Evolutionary conservation across 2,113 vertebrate genomes (phyloP), one percentile per base, ranked within the genome.

Genomic region (Aegypius monachus): DNA sequence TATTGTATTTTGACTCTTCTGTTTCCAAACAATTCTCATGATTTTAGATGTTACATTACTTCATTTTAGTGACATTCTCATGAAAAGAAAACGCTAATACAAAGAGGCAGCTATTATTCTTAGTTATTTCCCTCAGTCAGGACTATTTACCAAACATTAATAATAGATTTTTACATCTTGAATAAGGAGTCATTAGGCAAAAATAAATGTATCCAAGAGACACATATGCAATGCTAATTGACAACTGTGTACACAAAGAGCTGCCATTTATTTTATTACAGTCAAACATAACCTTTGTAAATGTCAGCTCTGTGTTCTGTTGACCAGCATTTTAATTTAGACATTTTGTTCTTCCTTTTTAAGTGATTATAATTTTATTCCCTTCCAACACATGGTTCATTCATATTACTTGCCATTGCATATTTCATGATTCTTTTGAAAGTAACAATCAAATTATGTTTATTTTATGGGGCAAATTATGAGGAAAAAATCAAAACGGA

Each of bases 251-350:
- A 97, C 81, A 97, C 95, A 97, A 81, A 95, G 79, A 95, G 61
- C 74, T 96, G 93, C 72, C 94, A 95, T 97, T 96, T 96, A 95
- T 97, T 97, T 97, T 97, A 95, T 97, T 97, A 86, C 84, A 97
- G 95, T 95, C 95, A 97, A 97, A 97, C 81, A 95, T 97, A 97
- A 97, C 97, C 96, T 97, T 97, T 97, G 67, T 71, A 97, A 97
- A 97, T 97, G 97, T 97, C 97, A 97, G 52, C 72, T 93, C 88
- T 90, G 81, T 90, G 63, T 96, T 96, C 78, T 96, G 74, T 96
- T 97, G 97, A 96, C 97, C 96, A 95, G 94, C 88, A 93, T 96
- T 94, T 95, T 96, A 96, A 97, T 97, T 94, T 86, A 95, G 92
- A 95, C 63, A 72, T 80, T 94, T 94, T 94, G 61, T 95, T 97